Evolutionary conservation across 2,888 invertebrate genomes (phyloP).

Genomic region (Cryptocheilus praepositus): DNA sequence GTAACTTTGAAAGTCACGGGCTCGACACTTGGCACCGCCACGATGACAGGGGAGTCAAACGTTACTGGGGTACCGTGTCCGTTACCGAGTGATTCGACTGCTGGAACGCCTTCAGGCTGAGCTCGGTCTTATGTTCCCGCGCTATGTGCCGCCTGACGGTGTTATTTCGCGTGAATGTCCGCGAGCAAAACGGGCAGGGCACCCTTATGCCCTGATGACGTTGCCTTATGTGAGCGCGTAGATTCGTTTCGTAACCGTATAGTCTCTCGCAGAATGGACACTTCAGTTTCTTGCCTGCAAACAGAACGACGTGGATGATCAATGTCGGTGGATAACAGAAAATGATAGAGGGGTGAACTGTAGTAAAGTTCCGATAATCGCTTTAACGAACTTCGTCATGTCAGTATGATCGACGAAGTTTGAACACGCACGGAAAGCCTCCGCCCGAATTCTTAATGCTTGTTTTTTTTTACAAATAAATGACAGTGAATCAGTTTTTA

Average conservation of each 20-base stretch:
- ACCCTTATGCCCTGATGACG: conserved; percentile 94
- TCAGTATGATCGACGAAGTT: too few species aligned
- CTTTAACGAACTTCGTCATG: background rate
- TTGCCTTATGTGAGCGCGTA: conserved; percentile 93
- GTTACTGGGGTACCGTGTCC: conserved; percentile 68
- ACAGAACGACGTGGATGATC: background rate
- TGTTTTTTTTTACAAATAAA: too few species aligned
- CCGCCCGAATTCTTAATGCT: too few species aligned
- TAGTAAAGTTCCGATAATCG: background rate
- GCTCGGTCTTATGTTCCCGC: conserved; percentile 88
- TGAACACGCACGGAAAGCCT: too few species aligned
- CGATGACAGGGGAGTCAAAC: conserved; percentile 10
- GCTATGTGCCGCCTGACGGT: conserved; percentile 94
- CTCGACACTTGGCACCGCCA: conserved; percentile 5
- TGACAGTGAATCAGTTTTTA: too few species aligned
- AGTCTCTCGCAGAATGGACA: conserved; percentile 94
- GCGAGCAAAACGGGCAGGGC: conserved; percentile 92
- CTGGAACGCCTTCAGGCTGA: conserved; percentile 81
- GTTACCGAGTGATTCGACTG: conserved; percentile 72
- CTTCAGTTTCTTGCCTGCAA: conserved; percentile 91
- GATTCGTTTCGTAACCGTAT: conserved; percentile 94
- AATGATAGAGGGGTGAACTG: background rate
- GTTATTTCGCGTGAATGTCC: conserved; percentile 94
- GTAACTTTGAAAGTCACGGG: conserved; percentile 64
- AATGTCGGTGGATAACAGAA: background rate